Percentiles rank a stretch among this genome's conserved stretches.
Conservation (phyloP, 2,888 invertebrate genomes). For the Elysia crispata region DNA sequence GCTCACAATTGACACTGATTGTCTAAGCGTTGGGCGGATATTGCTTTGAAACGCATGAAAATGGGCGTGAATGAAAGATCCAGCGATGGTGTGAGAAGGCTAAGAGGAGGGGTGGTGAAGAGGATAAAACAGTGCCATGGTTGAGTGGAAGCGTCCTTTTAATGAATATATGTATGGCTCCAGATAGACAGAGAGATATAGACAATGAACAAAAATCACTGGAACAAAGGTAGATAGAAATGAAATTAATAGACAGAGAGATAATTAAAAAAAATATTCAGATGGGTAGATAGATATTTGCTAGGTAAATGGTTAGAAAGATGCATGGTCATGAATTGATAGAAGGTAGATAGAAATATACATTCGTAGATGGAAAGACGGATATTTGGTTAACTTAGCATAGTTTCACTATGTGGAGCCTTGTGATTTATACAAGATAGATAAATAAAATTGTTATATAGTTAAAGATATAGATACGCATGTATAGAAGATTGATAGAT, state of each 20-base stretch:
- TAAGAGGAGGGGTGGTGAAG: neutral
- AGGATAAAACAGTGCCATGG: neutral
- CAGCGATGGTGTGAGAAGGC: neutral
- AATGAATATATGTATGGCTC: neutral
- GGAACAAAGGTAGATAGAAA: slow-evolving; percentile 25
- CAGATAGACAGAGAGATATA: slow-evolving; percentile 3
- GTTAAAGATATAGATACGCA: too few relatives aligned
- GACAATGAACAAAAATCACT: too few relatives aligned
- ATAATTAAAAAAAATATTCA: slow-evolving; percentile 30
- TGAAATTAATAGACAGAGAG: slow-evolving; percentile 18
- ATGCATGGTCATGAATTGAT: neutral
- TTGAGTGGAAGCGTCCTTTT: neutral
- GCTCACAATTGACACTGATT: too few relatives aligned
- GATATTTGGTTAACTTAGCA: too few relatives aligned
- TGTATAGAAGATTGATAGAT: neutral
- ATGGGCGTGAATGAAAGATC: too few relatives aligned
- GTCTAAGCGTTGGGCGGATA: too few relatives aligned
- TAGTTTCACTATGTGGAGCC: too few relatives aligned
- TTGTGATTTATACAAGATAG: too few relatives aligned
- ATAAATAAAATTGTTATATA: too few relatives aligned
- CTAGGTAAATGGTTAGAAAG: slow-evolving; percentile 10
- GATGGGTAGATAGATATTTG: neutral
- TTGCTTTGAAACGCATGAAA: slow-evolving; percentile 6
- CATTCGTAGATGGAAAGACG: neutral
- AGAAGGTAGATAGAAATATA: slow-evolving; percentile 18